Conservation (phyloP, 2,113 vertebrate species). For the Lasiurus cinereus region DNA sequence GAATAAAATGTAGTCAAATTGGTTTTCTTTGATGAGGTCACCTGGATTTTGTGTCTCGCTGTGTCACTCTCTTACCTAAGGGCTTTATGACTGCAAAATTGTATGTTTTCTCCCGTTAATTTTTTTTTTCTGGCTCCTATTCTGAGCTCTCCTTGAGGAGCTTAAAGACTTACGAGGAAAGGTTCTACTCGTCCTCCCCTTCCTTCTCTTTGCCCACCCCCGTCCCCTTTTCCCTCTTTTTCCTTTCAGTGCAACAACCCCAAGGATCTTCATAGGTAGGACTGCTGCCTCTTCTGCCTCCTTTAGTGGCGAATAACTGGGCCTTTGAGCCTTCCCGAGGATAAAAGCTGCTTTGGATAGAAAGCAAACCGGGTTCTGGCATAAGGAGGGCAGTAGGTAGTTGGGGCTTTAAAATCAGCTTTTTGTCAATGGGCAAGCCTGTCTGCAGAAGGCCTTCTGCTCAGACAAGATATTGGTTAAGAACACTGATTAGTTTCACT, state of each 20-base stretch:
- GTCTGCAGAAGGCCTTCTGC: not conserved
- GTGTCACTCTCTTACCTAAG: not conserved
- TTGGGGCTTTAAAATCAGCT: not conserved
- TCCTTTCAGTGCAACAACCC: not conserved
- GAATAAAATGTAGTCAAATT: not conserved
- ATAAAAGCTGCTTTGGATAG: not conserved
- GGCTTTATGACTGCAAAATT: not conserved
- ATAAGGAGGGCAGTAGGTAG: not conserved
- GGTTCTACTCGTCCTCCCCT: not conserved
- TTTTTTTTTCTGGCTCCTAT: not conserved
- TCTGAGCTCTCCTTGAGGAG: not conserved
- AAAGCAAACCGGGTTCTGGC: not conserved
- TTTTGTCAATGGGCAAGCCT: not conserved
- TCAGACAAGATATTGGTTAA: slow-evolving; percentile 3
- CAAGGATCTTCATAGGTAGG: not conserved
- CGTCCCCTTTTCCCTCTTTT: not conserved
- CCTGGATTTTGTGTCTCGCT: not conserved
- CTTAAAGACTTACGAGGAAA: not conserved
- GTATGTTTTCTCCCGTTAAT: slow-evolving; percentile 29
- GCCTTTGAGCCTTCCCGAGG: not conserved
- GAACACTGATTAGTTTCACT: not conserved
- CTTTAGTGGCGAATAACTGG: not conserved
- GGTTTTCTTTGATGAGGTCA: not conserved
- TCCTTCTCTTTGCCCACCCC: not conserved
- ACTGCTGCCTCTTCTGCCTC: not conserved